phyloP scores from a whole-genome alignment of 2,113 vertebrate genomes.

The Channa argus region DNA sequence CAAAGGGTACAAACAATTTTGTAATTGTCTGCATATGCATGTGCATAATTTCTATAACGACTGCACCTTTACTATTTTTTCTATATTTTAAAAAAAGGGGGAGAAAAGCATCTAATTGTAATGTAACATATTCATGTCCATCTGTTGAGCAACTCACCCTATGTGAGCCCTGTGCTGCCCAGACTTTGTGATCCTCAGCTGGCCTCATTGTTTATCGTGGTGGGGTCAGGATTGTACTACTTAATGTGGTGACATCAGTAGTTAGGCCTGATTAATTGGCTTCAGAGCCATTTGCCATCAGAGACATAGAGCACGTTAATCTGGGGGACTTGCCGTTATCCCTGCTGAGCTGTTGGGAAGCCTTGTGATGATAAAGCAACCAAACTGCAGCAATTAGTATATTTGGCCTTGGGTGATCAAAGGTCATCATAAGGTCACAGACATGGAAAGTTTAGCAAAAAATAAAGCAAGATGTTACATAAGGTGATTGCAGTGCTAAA shows the following conservation, averaged over 20 bases:
- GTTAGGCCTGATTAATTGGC: constrained; percentile 68
- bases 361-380: constrained; percentile 7
- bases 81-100: no score
- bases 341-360: background rate
- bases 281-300: constrained; percentile 52
- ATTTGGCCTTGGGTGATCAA: background rate
- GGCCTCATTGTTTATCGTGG: constrained; percentile 53
- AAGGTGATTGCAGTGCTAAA: constrained; percentile 9
- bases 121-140: constrained; percentile 70
- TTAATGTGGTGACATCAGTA: constrained; percentile 59
- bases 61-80: no score
- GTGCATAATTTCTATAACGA: no score
- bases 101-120: background rate
- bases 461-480: background rate
- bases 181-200: constrained; percentile 58
- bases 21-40: no score
- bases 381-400: constrained; percentile 8
- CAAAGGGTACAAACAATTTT: no score
- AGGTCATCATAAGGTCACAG: background rate
- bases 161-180: constrained; percentile 40
- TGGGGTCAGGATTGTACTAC: constrained; percentile 18
- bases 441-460: background rate
- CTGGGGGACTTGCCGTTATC: constrained; percentile 21
- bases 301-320: constrained; percentile 48
- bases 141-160: constrained; percentile 61